A percentile compares a stretch with the other conserved stretches of the same genome.
phyloP scores from a whole-genome alignment of 2,888 invertebrate species.

The Drosophila peninsularis region DNA sequence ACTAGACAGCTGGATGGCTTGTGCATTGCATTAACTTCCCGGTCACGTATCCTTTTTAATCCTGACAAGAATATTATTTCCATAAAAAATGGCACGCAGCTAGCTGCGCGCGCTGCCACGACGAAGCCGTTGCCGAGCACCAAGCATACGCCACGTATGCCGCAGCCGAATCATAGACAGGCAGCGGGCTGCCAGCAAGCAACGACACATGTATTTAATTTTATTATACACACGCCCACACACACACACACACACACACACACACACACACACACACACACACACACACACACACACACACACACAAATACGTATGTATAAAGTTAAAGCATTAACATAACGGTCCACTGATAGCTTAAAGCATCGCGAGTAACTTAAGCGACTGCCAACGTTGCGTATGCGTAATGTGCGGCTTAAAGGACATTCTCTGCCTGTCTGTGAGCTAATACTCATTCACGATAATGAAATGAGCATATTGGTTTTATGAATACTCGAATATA shows the following conservation, averaged over 20 bases:
- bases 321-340: slow-evolving; percentile 39
- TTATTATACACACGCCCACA: slow-evolving; percentile 41
- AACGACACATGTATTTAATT: slow-evolving; percentile 71
- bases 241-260: not conserved
- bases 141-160: slow-evolving; percentile 70
- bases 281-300: slow-evolving; percentile 1
- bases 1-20: slow-evolving; percentile 23
- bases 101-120: slow-evolving; percentile 27
- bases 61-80: slow-evolving; percentile 85
- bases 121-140: slow-evolving; percentile 50
- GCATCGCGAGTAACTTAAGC: slow-evolving; percentile 25
- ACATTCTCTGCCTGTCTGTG: slow-evolving; percentile 2
- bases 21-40: slow-evolving; percentile 82
- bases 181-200: slow-evolving; percentile 16
- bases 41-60: slow-evolving; percentile 85
- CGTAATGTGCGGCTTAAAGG: slow-evolving; percentile 46
- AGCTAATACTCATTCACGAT: no score
- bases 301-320: not conserved
- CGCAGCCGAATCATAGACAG: slow-evolving; percentile 68
- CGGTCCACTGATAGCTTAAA: slow-evolving; percentile 35
- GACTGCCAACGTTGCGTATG: slow-evolving; percentile 42
- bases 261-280: not conserved
- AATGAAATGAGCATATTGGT: no score
- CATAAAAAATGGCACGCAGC: slow-evolving; percentile 72
- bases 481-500: no score